These are phyloP conservation scores for Emydocephalus ijimae DNA, from an alignment of 2,113 vertebrate genomes.

Conservation along the genomic window DNA sequence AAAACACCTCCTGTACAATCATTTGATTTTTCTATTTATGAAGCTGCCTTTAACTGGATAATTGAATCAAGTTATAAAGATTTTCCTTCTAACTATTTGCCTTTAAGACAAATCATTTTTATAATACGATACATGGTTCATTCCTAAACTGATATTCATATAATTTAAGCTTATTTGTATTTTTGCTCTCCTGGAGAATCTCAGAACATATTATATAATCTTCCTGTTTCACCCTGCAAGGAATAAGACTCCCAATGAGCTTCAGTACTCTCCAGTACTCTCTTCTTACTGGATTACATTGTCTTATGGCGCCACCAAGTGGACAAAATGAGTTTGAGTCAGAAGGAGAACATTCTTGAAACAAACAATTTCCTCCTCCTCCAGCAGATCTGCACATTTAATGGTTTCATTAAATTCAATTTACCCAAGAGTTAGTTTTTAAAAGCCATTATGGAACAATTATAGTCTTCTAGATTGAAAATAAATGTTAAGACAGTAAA, in stretches of 20 bases:
- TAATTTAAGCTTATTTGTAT: background rate
- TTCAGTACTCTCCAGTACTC: too few relatives aligned
- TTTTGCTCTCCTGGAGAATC: background rate
- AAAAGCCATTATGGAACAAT: background rate
- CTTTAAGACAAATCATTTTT: background rate
- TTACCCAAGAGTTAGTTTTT: background rate
- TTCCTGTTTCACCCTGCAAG: background rate
- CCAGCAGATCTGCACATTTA: background rate
- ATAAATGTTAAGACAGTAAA: background rate
- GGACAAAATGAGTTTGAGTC: conserved; percentile 5
- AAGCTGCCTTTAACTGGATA: background rate
- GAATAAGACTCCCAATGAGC: background rate
- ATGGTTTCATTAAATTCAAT: background rate
- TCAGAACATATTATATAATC: background rate
- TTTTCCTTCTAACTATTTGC: background rate
- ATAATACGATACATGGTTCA: background rate
- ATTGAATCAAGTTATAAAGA: background rate
- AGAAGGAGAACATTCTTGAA: background rate
- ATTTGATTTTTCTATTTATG: background rate
- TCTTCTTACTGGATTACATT: background rate
- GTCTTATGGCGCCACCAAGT: conserved; percentile 53
- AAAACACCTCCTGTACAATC: background rate
- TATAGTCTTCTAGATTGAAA: background rate
- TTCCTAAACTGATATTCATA: background rate
- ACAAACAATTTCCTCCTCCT: background rate